Evolutionary conservation across 1,140 invertebrate species (phyloP).

Genomic region (Drosophila melanogaster): DNA sequence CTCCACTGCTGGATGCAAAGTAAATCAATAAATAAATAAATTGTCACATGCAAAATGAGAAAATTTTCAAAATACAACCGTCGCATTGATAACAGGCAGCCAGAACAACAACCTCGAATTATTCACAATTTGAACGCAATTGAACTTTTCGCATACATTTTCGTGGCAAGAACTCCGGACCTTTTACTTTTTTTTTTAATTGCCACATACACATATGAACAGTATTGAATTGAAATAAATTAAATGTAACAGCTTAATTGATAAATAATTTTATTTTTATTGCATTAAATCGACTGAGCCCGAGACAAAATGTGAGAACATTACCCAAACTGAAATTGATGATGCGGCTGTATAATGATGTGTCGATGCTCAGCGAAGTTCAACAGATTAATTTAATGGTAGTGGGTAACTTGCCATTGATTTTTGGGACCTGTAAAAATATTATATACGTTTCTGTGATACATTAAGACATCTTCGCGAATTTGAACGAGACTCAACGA

Average conservation of each 20-base stretch:
- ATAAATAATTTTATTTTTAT: conserved; percentile 77
- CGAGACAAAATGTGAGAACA: conserved; percentile 8
- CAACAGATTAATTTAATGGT: conserved; percentile 19
- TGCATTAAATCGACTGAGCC: conserved; percentile 53
- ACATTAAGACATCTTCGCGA: conserved; percentile 19
- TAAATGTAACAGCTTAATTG: conserved; percentile 70
- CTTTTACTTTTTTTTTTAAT: conserved; percentile 2
- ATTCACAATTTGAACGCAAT: conserved; percentile 80
- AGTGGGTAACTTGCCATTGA: not conserved
- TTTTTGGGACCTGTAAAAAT: conserved; percentile 11
- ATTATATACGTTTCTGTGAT: conserved; percentile 4
- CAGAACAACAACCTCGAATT: conserved; percentile 62
- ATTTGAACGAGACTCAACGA: conserved; percentile 55
- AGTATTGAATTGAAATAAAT: conserved; percentile 57
- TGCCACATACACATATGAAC: not conserved
- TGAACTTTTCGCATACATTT: conserved; percentile 79
- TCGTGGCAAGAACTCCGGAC: not conserved
- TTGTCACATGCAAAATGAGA: conserved; percentile 77
- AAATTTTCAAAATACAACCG: conserved; percentile 41
- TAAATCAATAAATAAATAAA: conserved; percentile 83
- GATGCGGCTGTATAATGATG: not conserved
- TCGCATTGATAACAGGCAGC: conserved; percentile 32
- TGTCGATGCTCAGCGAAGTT: not conserved
- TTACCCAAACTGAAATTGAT: conserved; percentile 11
- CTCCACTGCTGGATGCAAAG: conserved; percentile 42